Base-by-base conservation (phyloP, 2,797 vertebrate genomes). In the Carcharodon carcharias region DNA sequence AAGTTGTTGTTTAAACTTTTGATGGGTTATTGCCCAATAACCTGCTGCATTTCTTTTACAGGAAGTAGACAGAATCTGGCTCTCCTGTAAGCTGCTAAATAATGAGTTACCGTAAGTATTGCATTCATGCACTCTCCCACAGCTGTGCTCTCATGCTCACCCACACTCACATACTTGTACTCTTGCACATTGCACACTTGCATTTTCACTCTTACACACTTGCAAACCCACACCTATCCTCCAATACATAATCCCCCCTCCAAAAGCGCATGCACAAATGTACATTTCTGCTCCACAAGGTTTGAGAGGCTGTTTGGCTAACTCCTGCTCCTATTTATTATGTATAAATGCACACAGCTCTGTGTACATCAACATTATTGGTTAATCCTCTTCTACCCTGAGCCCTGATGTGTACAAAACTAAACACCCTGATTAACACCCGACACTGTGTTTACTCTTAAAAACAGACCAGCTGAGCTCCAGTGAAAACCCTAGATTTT, bases 61-160 rank as follows among this genome's bases (percentile, higher is more conserved):
- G 99, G 99, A 99, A 98, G 99, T 99, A 16, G 99, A 99, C 97
- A 98, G 97, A 96, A 97, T 99, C 97, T 99, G 99, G 99, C 98
- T 99, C 97, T 99, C 99, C 97, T 99, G 98, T 97, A 99, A 99
- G 97, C 98, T 99, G 96, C 96, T 99, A 95, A 99, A 99, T 97
- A 98, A 98, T 94, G 98, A 99, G 97, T 97, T 99, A 97, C 99
- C 99, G 99, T 99, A 97, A 97, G 99, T 99, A 97, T 61, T 71
- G n/a, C 4, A 26, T 23, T 8, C 67, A n/a, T 82, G 1, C 93
- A 1, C 61, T 63, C 61, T 63, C 61, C 61, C 8, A 1, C 16
- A 14, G 9, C 61, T 61, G 0, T 65, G 31, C 14, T 14, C 58
- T 61, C 67, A 69, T 18, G 12, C 71, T n/a, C 77, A 0, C 91